A percentile compares a stretch with the other conserved stretches of the same genome.
Conservation (phyloP, 2,797 vertebrate species). For the Echeneis naucrates region DNA sequence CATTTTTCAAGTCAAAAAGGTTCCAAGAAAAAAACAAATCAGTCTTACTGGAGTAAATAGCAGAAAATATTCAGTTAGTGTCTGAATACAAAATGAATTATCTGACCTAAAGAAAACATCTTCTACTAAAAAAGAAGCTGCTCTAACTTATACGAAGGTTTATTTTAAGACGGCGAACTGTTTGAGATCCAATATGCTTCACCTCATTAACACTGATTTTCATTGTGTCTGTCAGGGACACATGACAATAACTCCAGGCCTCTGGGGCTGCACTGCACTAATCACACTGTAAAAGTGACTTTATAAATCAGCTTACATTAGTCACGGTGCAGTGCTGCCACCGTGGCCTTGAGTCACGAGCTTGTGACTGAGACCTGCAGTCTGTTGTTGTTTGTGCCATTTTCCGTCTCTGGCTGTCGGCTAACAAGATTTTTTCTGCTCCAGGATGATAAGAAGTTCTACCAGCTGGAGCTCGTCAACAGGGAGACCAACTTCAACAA, state of each 20-base stretch:
- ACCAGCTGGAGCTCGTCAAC: slow-evolving; percentile 99
- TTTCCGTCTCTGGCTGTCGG: slow-evolving; percentile 21
- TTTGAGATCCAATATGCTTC: neutral
- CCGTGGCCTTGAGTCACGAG: slow-evolving; percentile 2
- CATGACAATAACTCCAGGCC: slow-evolving; percentile 11
- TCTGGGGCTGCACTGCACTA: slow-evolving; percentile 1
- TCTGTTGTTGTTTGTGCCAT: slow-evolving; percentile 13
- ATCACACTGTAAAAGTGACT: slow-evolving; percentile 48
- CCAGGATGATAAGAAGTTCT: slow-evolving; percentile 99
- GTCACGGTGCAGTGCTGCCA: neutral
- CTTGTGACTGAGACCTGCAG: slow-evolving; percentile 3
- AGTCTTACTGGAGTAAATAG: too few relatives aligned
- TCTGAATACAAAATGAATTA: neutral
- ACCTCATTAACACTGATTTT: slow-evolving; percentile 16
- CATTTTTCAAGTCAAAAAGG: too few relatives aligned
- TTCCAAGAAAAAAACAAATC: too few relatives aligned
- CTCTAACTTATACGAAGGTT: neutral
- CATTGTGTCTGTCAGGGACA: slow-evolving; percentile 21
- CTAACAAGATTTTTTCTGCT: slow-evolving; percentile 46
- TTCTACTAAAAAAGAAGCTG: too few relatives aligned
- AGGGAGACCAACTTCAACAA: slow-evolving; percentile 99
- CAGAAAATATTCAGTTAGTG: too few relatives aligned
- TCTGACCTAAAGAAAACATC: neutral
- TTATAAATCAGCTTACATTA: slow-evolving; percentile 33
- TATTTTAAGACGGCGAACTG: neutral